Evolutionary conservation across 1,140 invertebrate species (phyloP).

Genomic region (Hesperophylax magnus): DNA sequence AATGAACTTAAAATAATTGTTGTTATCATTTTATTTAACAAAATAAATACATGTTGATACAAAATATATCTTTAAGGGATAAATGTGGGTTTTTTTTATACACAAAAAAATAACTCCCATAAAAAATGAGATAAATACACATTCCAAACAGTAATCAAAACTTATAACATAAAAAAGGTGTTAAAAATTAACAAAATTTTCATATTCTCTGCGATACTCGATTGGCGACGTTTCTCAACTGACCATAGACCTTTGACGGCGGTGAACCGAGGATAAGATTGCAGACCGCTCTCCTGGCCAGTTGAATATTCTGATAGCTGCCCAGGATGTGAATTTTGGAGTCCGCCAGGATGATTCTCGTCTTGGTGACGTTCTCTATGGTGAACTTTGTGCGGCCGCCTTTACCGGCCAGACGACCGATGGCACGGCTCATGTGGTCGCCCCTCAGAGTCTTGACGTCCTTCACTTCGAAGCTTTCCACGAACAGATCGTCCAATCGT

Average conservation of each 20-base stretch:
- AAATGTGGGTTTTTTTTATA: too few species aligned
- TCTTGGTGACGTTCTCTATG: slow-evolving; percentile 99
- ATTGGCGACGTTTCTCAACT: slow-evolving; percentile 87
- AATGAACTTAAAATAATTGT: too few species aligned
- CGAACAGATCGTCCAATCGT: slow-evolving; percentile 96
- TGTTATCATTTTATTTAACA: too few species aligned
- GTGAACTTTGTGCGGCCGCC: slow-evolving; percentile 98
- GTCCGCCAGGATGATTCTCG: slow-evolving; percentile 97
- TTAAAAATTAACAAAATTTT: slow-evolving; percentile 56
- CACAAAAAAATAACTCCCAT: too few species aligned
- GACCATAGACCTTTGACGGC: slow-evolving; percentile 96
- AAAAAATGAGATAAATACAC: too few species aligned
- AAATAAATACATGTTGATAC: too few species aligned
- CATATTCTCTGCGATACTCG: slow-evolving; percentile 87
- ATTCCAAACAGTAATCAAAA: too few species aligned
- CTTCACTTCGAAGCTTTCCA: slow-evolving; percentile 97
- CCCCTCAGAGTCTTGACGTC: slow-evolving; percentile 97
- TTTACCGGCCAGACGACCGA: slow-evolving; percentile 97
- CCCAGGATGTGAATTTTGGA: slow-evolving; percentile 98
- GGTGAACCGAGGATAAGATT: slow-evolving; percentile 97
- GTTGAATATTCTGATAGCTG: slow-evolving; percentile 96
- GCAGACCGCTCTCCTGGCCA: slow-evolving; percentile 96
- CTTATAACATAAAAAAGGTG: too few species aligned
- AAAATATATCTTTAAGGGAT: too few species aligned
- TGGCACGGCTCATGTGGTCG: slow-evolving; percentile 95